phyloP scores from a whole-genome alignment of 2,113 vertebrate species.

The Pitta sordida region DNA sequence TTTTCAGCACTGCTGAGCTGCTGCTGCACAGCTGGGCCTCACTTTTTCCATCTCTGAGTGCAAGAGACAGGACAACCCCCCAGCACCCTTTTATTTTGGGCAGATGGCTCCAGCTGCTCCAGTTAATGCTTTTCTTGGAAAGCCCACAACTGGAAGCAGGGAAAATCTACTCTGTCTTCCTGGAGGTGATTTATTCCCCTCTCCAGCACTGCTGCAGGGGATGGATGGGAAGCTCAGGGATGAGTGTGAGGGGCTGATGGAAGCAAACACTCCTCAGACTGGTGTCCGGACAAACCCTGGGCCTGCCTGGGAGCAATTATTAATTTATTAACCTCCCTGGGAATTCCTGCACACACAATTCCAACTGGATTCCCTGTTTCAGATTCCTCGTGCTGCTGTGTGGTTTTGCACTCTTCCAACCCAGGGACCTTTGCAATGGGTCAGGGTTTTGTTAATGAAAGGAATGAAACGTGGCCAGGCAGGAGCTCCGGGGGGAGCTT shows the following conservation, averaged over 20 bases:
- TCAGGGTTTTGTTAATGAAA: not conserved
- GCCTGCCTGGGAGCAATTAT: not conserved
- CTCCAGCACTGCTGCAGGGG: not conserved
- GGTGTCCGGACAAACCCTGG: not conserved
- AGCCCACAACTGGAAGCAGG: not conserved
- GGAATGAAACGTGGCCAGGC: not conserved
- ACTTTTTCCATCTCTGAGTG: not conserved
- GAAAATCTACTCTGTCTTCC: not conserved
- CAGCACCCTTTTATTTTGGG: not conserved
- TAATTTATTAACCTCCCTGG: not conserved
- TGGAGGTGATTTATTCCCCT: not conserved
- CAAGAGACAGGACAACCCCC: not conserved
- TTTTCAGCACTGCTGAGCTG: not conserved
- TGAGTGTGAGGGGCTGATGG: not conserved
- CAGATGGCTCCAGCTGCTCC: constrained; percentile 26
- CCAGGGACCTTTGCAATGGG: not conserved
- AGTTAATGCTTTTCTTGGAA: constrained; percentile 43
- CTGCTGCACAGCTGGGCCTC: not conserved
- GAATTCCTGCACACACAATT: not conserved
- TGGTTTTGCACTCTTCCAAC: not conserved
- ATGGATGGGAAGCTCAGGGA: not conserved
- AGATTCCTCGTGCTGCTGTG: not conserved
- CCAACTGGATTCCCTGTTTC: not conserved
- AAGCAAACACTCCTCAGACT: not conserved
- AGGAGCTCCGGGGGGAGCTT: not conserved